These are phyloP conservation scores for Andrena haemorrhoa DNA, from an alignment of 2,888 invertebrate species.

Conservation along the genomic window DNA sequence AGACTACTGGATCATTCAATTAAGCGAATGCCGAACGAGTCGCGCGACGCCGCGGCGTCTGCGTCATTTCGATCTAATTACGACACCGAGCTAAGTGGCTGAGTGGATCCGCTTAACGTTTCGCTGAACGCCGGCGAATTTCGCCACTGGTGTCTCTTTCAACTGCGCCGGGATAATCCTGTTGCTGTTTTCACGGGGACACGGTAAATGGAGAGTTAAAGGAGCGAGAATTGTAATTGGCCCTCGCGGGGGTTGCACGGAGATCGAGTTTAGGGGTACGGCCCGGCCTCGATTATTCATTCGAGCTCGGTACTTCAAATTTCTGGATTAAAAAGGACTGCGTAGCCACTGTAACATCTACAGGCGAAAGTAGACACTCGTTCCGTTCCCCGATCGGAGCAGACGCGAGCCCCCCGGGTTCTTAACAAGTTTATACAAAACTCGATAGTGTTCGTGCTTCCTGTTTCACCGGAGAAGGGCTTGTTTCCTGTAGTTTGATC, in stretches of 20 bases:
- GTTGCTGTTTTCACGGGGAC: too few relatives aligned
- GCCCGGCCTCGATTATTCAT: too few relatives aligned
- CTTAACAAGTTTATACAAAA: slow-evolving; percentile 56
- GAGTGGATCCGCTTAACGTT: slow-evolving; percentile 39
- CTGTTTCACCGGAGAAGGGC: slow-evolving; percentile 57
- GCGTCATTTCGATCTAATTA: slow-evolving; percentile 62
- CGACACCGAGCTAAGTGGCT: slow-evolving; percentile 48
- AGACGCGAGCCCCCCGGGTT: slow-evolving; percentile 16
- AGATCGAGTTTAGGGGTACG: too few relatives aligned
- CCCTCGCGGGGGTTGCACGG: neutral
- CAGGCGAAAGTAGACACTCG: neutral
- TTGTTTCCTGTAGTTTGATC: slow-evolving; percentile 71
- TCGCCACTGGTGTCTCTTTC: slow-evolving; percentile 36
- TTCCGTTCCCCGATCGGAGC: slow-evolving; percentile 2
- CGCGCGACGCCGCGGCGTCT: slow-evolving; percentile 52
- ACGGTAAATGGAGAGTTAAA: too few relatives aligned
- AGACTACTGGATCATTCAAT: slow-evolving; percentile 63
- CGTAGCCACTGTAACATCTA: neutral
- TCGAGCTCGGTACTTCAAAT: too few relatives aligned
- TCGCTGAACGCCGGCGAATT: slow-evolving; percentile 33
- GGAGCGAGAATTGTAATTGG: too few relatives aligned
- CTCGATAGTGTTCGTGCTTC: slow-evolving; percentile 53
- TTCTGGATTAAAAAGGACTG: too few relatives aligned
- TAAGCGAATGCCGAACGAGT: slow-evolving; percentile 62
- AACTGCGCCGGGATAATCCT: slow-evolving; percentile 3